Percentiles rank a stretch among this genome's conserved stretches.
Conservation (phyloP, 2,113 vertebrate species). For the Porphyrio hochstetteri region DNA sequence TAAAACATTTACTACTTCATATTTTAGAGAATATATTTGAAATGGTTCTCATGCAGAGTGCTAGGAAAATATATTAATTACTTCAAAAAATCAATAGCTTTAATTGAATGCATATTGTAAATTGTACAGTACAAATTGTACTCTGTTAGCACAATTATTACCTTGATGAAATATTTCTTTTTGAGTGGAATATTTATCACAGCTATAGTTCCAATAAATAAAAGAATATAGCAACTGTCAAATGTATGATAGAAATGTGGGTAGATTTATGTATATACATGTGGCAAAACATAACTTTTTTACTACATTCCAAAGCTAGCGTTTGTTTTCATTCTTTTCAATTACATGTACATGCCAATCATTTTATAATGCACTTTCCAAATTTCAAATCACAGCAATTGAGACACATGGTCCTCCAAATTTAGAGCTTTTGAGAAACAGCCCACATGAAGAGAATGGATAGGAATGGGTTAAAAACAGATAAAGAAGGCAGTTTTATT, state of each 20-base stretch:
- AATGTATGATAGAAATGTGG: background rate
- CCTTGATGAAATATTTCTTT: background rate
- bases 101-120: background rate
- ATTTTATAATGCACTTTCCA: background rate
- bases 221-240: background rate
- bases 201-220: background rate
- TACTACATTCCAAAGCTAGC: background rate
- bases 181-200: background rate
- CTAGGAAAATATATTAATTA: background rate
- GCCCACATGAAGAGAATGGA: background rate
- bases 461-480: background rate
- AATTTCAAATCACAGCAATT: background rate
- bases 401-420: rapidly evolving
- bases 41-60: background rate
- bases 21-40: background rate
- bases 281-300: background rate
- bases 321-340: background rate
- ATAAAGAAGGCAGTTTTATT: background rate
- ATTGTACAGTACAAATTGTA: background rate
- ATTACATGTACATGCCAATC: background rate
- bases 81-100: background rate
- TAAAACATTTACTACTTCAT: background rate
- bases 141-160: background rate
- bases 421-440: background rate
- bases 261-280: background rate